Evolutionary conservation across 2,113 vertebrate genomes (phyloP), one percentile per base, ranked within the genome.

Genomic region (Chaetura pelagica): DNA sequence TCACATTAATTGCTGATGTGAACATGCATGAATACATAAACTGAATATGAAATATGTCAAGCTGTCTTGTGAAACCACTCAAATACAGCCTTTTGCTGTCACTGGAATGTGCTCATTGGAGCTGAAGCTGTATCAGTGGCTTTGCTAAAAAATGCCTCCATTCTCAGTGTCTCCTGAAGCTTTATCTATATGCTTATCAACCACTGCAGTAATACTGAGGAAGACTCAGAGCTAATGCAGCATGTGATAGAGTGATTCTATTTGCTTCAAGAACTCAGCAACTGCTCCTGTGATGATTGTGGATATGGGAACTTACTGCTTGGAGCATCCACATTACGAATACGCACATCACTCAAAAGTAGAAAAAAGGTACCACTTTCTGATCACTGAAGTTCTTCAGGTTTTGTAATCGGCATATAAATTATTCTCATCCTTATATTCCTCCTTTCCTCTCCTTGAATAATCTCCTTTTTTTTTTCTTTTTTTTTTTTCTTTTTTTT

Each of bases 241-340:
- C 94, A 97, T 96, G 94, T 94, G 95, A 97, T 97, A 97, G 95
- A 97, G 94, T 93, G 94, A 92, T 93, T 96, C 92, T 97, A 27
- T 96, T 96, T 96, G 90, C 96, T 97, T 93, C 95, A 97, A 93
- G 90, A 95, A 90, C 88, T 96, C 94, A 80, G 94, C 85, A 91
- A 97, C 94, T 94, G 90, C 90, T 96, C 75, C 92, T 97, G 85
- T 85, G 90, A 93, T 97, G 93, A 96, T 94, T 92, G 92, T 94
- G 78, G 78, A 69, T 94, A 94, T 85, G 94, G 85, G 82, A 94
- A 92, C 82, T 95, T 93, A 96, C 82, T 90, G 90, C 95, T 96
- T 80, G 94, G 71, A 97, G 94, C 94, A 46, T 91, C 91, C 90
- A 69, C 88, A 80, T 92, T 97, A 61, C 12, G 38, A 87, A 97